Evolutionary conservation across 2,797 vertebrate genomes (phyloP), one percentile per base, ranked within the genome.

Genomic region (Rhinophrynus dorsalis): DNA sequence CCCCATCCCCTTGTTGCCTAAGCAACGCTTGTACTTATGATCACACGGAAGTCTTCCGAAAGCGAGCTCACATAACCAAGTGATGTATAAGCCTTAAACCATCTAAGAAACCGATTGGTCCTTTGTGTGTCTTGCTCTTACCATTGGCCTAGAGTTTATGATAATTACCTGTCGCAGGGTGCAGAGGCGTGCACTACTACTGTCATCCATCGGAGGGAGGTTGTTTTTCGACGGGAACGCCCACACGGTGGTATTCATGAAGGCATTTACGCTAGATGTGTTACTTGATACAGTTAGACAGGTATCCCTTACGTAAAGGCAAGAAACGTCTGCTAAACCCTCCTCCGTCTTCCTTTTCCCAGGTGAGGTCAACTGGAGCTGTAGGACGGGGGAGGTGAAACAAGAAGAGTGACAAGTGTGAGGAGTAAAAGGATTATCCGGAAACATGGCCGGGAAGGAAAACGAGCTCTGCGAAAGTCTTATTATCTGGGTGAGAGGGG

Each of bases 401-500:
- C 2, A 37, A 24, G 20, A 33, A 33, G 33, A 63, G 51, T 24
- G 54, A 45, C 37, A 26, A 13, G 45, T 61, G 18, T 38, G 23
- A 7, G 20, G 29, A 17, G 9, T 6, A 45, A 45, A 40, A 12
- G 37, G 7, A 45, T 2, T 9, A 21, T 74, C 57, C 10, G 17
- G 11, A 86, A 88, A 50, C 52, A 72, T 95, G 88, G 86, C 90
- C 77, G 80, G 67, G 74, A 77, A 79, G 18, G 26, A 72, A 24
- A 79, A 80, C 24, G 85, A 85, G 2, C 85, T 91, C 65, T 95
- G 93, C 50, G 94, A 97, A 67, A 98, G 96, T 86, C 93, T 98
- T 62, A 87, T 94, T 67, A 86, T 96, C 73, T 98, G 97, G 97
- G 97, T 98, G 86, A 95, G 96, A 87, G 78, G 59, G 27, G 21